Base-by-base conservation (phyloP, 2,113 vertebrate genomes). In the Sarotherodon lohbergeri region DNA sequence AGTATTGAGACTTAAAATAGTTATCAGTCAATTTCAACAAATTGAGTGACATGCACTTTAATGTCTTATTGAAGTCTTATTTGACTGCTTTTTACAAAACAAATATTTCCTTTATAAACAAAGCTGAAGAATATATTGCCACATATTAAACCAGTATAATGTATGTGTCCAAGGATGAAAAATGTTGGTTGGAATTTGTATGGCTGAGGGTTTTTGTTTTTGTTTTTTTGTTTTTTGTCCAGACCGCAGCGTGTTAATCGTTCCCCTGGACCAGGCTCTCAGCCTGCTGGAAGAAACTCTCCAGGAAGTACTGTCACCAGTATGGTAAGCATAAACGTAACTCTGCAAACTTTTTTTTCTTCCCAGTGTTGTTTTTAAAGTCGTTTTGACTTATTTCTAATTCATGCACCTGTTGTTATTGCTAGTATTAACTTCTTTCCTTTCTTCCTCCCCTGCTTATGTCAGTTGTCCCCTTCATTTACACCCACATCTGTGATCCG, bases 401-500 rank as follows among this genome's bases (percentile, higher is more conserved):
- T 76, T 76, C 9, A 19, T 48, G 41, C 41, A 48, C 14, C 41
- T 48, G n/a, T 71, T 81, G 8, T 4, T 39, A 39, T 24, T 32
- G 24, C 27, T 48, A 10, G 3, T 59, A 24, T 32, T 83, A 24
- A 76, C 71, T n/a, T n/a, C 17, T 3, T 27, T 14, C 34, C 11
- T 82, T 52, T 24, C n/a, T 24, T 63, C 17, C 16, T n/a, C 17
- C 11, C 41, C 76, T 16, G 29, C n/a, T 7, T 50, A 3, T 27
- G 61, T 7, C 94, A 99, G 98, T 94, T 99, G 73, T 99, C 98
- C 57, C 98, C 98, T 83, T 99, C 99, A 87, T 99, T 99, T 90
- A 99, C 98, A 85, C 99, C 99, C 91, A 99, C 99, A 93, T 99
- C 99, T 82, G 98, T 99, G 88, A 99, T 99, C 66, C 98, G 98